Conservation (phyloP, 2,113 vertebrate species). For the Platycercus adscitus region DNA sequence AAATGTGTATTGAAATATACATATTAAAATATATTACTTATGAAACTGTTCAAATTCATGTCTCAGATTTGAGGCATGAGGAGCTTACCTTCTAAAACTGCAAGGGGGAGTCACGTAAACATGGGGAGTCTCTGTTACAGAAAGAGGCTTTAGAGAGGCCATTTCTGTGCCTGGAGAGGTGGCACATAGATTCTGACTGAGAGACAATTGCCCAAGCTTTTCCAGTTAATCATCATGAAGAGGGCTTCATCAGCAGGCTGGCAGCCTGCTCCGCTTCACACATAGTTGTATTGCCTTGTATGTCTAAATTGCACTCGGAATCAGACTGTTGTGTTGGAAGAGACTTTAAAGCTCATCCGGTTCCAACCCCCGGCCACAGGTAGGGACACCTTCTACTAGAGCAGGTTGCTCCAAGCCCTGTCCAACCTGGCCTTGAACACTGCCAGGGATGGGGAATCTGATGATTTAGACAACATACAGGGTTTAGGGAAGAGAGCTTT, state of each 20-base stretch:
- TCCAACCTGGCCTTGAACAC: neutral
- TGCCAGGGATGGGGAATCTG: neutral
- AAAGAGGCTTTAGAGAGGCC: neutral
- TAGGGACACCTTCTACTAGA: neutral
- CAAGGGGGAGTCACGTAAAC: neutral
- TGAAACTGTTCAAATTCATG: rapidly evolving
- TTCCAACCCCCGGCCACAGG: neutral
- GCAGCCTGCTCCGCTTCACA: neutral
- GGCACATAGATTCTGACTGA: neutral
- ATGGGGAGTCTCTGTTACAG: neutral
- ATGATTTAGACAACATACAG: neutral
- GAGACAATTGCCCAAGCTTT: neutral
- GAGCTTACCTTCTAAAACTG: neutral
- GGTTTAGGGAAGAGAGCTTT: neutral
- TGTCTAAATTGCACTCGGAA: neutral
- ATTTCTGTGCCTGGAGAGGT: neutral
- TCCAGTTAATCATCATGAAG: neutral
- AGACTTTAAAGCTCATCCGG: neutral
- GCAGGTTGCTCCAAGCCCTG: neutral
- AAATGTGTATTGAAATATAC: neutral
- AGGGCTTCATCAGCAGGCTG: neutral
- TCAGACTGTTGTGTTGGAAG: neutral
- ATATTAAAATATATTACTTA: neutral
- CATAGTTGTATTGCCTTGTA: rapidly evolving
- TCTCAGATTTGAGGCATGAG: neutral